These are phyloP conservation scores for Stegophylla sp. DNA, from an alignment of 2,888 invertebrate genomes.

Conservation along the genomic window DNA sequence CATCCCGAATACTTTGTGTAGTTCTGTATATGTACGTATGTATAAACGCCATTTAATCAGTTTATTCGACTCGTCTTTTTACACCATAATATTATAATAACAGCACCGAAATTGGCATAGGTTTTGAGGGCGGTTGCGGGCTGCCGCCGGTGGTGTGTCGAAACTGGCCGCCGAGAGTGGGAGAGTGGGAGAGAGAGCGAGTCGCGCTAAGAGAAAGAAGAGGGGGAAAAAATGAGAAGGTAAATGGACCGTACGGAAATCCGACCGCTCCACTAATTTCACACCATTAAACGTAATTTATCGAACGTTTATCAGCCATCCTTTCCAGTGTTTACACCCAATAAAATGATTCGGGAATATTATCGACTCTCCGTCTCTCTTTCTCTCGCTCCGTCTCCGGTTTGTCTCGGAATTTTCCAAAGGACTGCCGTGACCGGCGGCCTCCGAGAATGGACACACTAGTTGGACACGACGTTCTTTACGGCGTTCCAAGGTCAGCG, in stretches of 20 bases:
- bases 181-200: neutral
- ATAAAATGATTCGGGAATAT: conserved; percentile 56
- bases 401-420: neutral
- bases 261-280: conserved; percentile 58
- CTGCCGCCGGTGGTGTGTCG: neutral
- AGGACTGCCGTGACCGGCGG: neutral
- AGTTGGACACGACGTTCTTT: conserved; percentile 29
- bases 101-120: conserved; percentile 34
- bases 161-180: neutral
- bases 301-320: conserved; percentile 58
- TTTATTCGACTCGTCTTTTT: neutral
- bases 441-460: neutral
- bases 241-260: conserved; percentile 58
- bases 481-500: too few species aligned
- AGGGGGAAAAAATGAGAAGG: conserved; percentile 39
- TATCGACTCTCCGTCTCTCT: conserved; percentile 24
- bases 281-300: conserved; percentile 59
- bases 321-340: conserved; percentile 59
- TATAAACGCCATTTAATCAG: neutral
- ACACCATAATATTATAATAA: neutral
- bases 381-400: conserved; percentile 2
- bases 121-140: neutral
- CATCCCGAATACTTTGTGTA: conserved; percentile 1
- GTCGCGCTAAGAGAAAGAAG: neutral
- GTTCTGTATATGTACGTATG: neutral